These are phyloP conservation scores for Montipora cactus DNA, from an alignment of 64 coral and sea anemone genomes.

Conservation along the genomic window DNA sequence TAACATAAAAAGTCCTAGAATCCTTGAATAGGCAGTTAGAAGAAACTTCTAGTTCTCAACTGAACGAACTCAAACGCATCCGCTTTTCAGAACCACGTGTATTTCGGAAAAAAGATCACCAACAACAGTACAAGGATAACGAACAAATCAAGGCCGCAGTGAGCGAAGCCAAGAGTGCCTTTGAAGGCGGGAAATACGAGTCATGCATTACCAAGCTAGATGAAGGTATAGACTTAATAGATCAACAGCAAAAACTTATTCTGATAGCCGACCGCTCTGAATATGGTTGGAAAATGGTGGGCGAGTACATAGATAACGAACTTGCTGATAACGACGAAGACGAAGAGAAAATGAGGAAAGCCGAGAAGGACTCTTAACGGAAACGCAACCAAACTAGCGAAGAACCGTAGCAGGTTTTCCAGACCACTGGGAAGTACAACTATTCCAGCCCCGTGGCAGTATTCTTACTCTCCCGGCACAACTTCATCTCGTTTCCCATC, in stretches of 20 bases:
- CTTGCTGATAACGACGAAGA: too few relatives aligned
- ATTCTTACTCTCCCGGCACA: too few relatives aligned
- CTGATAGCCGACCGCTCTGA: background rate
- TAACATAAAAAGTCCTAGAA: too few relatives aligned
- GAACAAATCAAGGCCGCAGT: background rate
- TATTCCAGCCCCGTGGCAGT: too few relatives aligned
- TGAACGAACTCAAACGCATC: background rate
- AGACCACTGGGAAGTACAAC: too few relatives aligned
- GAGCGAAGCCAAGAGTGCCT: background rate
- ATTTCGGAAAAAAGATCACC: background rate
- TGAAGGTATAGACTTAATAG: background rate
- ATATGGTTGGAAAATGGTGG: constrained; percentile 22
- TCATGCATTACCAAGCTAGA: background rate
- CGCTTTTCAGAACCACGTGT: background rate
- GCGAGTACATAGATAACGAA: too few relatives aligned
- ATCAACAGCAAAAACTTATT: background rate
- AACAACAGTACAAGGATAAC: background rate
- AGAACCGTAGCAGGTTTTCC: too few relatives aligned
- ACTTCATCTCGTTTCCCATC: too few relatives aligned
- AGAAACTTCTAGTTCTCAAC: background rate
- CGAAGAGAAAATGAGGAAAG: too few relatives aligned
- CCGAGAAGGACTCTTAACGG: too few relatives aligned
- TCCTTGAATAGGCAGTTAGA: too few relatives aligned
- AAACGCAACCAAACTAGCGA: too few relatives aligned
- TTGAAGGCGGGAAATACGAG: background rate